Evolutionary conservation across 2,888 invertebrate species (phyloP), one percentile per base, ranked within the genome.

Genomic region (Cheiracanthium punctorium): DNA sequence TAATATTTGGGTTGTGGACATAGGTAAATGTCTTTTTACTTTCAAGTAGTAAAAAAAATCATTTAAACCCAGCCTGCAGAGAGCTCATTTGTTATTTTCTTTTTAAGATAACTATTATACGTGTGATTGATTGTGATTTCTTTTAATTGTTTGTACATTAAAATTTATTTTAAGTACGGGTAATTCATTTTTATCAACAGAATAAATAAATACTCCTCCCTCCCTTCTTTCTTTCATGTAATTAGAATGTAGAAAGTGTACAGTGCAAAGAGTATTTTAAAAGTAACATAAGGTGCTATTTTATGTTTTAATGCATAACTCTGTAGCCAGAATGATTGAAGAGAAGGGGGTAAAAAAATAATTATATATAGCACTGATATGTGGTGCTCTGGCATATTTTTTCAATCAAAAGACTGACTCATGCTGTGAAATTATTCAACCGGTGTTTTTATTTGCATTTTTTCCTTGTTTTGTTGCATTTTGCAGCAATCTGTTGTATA

Each of bases 261-360:
- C 74, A 81, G 71, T 64, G 72, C 72, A 80, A 41, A 80, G 70
- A 24, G 32, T 77, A 77, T 77, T 77, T 77, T 79, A 37, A n/a
- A 52, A 70, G 69, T 48, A 70, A 79, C 33, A 65, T 82, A 82
- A 75, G 82, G 82, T 82, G 82, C 82, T 82, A 82, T 82, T 82
- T 74, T 75, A 12, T 58, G 58, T 58, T 58, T 24, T 1, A 58
- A 17, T 24, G 12, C 4, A 58, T 17, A n/a, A n/a, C n/a, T 24
- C 24, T 58, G 24, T 58, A 58, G 58, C 58, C 58, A 58, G 58
- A 24, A 58, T 58, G n/a, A n/a, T n/a, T n/a, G n/a, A n/a, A n/a
- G n/a, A n/a, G n/a, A n/a, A n/a, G n/a, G n/a, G n/a, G n/a, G n/a
- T n/a, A n/a, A n/a, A n/a, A n/a, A n/a, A n/a, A n/a, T n/a, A n/a